Base-by-base conservation (phyloP, 2,888 invertebrate genomes). In the Dendrolimus houi region DNA sequence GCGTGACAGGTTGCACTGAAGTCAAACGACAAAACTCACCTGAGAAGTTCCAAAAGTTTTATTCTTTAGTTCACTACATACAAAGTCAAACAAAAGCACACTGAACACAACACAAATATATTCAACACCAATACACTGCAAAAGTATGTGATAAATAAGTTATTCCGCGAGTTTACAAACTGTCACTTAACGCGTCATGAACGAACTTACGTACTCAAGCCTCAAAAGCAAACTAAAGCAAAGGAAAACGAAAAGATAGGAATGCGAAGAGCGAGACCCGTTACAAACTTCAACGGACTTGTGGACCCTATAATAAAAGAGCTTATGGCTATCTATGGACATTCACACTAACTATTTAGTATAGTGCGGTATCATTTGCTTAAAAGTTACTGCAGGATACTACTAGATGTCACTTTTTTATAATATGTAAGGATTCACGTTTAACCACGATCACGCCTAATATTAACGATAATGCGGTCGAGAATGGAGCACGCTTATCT, bases 1-100 rank as follows among this genome's bases (percentile, higher is more conserved):
- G 87, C 83, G 83, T 85, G 87, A 88, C 88, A 88, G 87, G 87
- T 87, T 87, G 85, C 77, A 81, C 64, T 72, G 70, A 78, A 80
- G 74, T 75, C 75, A 75, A 77, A 74, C 71, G 72, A 72, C 70
- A 75, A 47, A 78, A 77, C 76, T 75, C 78, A 81, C 86, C 80
- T 71, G 64, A 64, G 68, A 79, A 74, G 75, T 79, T 74, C 64
- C 61, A 63, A 60, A 70, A 73, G 68, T 59, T 63, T 63, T 57
- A 29, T 66, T 72, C 70, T 70, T 68, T 68, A 68, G 65, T 59
- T 61, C 57, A 55, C 58, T 55, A 57, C 58, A 68, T 66, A 68
- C 63, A 64, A 70, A 47, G 47, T 66, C 68, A 65, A 70, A 65
- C 58, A 67, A 62, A 67, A 71, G 76, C 66, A 68, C 75, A 71